These are phyloP conservation scores for Iguana delicatissima DNA, from an alignment of 2,797 vertebrate species.

Conservation along the genomic window DNA sequence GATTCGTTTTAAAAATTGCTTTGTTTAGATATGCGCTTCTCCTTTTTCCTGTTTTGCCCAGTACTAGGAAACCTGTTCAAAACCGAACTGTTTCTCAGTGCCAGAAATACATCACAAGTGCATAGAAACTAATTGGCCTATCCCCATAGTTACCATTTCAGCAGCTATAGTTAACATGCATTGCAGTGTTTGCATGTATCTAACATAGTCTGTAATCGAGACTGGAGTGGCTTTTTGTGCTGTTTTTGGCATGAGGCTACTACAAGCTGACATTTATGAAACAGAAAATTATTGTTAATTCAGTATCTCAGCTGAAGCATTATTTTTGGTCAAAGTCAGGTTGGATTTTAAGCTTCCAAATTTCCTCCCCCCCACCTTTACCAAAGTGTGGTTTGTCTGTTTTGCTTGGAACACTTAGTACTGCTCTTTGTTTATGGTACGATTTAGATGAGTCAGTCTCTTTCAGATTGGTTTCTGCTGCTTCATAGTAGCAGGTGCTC, in stretches of 20 bases:
- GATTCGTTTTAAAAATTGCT: background rate
- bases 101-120: background rate
- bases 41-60: conserved; percentile 9
- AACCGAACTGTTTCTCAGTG: background rate
- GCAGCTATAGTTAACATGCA: background rate
- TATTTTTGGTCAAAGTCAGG: background rate
- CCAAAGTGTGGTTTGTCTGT: background rate
- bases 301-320: background rate
- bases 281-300: background rate
- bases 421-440: background rate
- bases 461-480: background rate
- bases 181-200: background rate
- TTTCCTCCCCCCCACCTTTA: too few species aligned
- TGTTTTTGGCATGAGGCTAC: background rate
- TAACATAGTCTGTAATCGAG: background rate
- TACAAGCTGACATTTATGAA: background rate
- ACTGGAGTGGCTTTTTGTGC: background rate
- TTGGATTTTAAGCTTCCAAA: background rate
- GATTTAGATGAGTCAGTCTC: background rate
- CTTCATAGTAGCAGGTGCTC: background rate
- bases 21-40: background rate
- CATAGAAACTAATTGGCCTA: conserved; percentile 6
- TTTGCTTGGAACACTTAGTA: background rate
- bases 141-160: conserved; percentile 20
- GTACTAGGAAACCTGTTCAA: background rate